phyloP scores from a whole-genome alignment of 2,888 invertebrate genomes.

The Drosophila maculinotata region DNA sequence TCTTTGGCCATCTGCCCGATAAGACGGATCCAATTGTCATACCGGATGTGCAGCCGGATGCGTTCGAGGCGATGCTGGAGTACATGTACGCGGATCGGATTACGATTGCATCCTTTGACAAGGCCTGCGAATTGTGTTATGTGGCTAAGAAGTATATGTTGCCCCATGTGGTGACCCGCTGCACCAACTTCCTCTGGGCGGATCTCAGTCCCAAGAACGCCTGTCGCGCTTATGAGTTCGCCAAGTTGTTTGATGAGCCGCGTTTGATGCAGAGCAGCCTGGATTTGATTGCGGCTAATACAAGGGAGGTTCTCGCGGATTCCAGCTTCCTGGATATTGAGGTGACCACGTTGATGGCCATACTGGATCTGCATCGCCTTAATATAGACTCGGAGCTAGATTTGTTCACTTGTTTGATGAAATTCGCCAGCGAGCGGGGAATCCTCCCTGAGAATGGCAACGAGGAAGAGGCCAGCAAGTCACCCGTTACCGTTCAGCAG shows the following conservation, averaged over 20 bases:
- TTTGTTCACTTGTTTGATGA: conserved; percentile 90
- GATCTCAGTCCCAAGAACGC: conserved; percentile 89
- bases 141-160: conserved; percentile 95
- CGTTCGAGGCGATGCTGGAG: conserved; percentile 92
- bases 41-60: conserved; percentile 93
- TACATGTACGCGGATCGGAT: conserved; percentile 94
- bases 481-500: conserved; percentile 18
- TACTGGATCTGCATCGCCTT: conserved; percentile 91
- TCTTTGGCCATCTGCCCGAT: conserved; percentile 93
- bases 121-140: conserved; percentile 94
- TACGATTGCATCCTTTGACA: conserved; percentile 92
- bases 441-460: conserved; percentile 64
- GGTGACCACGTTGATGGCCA: conserved; percentile 89
- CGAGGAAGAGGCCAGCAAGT: conserved; percentile 34
- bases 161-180: conserved; percentile 92
- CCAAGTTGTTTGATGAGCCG: conserved; percentile 93
- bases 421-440: conserved; percentile 88
- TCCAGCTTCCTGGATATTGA: conserved; percentile 92
- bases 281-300: conserved; percentile 91
- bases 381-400: conserved; percentile 91
- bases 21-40: conserved; percentile 92
- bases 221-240: conserved; percentile 94
- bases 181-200: conserved; percentile 93
- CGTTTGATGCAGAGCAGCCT: conserved; percentile 92
- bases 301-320: conserved; percentile 90